These are phyloP conservation scores for Tethya wilhelma DNA, from an alignment of 37 sponge, comb jelly and placozoan genomes.

Conservation along the genomic window DNA sequence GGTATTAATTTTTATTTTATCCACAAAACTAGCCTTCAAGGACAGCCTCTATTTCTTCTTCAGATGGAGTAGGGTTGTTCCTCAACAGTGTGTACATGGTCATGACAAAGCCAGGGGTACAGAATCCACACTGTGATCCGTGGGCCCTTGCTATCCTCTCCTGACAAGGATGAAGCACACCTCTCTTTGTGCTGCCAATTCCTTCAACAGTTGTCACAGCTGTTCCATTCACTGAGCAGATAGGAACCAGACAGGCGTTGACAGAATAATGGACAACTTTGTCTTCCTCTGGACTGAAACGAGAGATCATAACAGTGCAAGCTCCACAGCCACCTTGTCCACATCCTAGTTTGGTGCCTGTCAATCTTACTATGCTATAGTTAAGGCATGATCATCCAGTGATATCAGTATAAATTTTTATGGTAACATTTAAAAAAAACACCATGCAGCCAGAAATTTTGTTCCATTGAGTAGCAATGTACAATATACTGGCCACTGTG, in stretches of 20 bases:
- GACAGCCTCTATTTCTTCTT: slow-evolving; percentile 77
- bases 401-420: too few species aligned
- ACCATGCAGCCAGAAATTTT: too few species aligned
- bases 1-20: too few species aligned
- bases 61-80: slow-evolving; percentile 72
- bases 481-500: too few species aligned
- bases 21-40: too few species aligned
- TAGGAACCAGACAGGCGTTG: slow-evolving; percentile 85
- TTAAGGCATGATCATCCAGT: too few species aligned
- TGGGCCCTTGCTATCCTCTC: slow-evolving; percentile 85
- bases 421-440: too few species aligned
- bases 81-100: slow-evolving; percentile 92
- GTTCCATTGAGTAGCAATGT: too few species aligned
- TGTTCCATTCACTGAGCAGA: slow-evolving; percentile 81
- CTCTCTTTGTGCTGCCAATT: slow-evolving; percentile 72
- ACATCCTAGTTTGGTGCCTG: slow-evolving; percentile 90
- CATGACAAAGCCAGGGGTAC: slow-evolving; percentile 95
- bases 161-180: slow-evolving; percentile 79
- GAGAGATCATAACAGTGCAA: slow-evolving; percentile 92
- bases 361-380: slow-evolving; percentile 68
- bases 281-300: slow-evolving; percentile 19
- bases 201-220: slow-evolving; percentile 93
- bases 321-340: slow-evolving; percentile 95
- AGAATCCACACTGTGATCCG: slow-evolving; percentile 95
- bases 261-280: slow-evolving; percentile 75